Conservation (phyloP, 1,140 invertebrate species). For the Probaryconus sp. region DNA sequence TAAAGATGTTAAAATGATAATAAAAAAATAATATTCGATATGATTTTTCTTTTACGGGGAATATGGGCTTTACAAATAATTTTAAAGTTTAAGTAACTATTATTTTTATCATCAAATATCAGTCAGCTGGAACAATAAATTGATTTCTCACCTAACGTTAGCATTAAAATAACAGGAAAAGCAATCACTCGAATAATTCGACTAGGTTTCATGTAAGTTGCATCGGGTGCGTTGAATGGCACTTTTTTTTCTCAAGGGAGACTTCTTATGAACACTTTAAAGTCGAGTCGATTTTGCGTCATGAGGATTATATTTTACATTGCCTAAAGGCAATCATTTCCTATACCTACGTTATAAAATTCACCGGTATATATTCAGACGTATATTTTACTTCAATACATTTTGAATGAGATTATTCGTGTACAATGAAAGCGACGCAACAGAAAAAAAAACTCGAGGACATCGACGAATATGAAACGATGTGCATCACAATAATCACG, state of each 20-base stretch:
- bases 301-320: slow-evolving; percentile 50
- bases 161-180: slow-evolving; percentile 13
- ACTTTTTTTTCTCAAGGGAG: slow-evolving; percentile 57
- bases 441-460: too few species aligned
- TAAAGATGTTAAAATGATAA: too few species aligned
- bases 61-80: too few species aligned
- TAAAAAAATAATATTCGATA: too few species aligned
- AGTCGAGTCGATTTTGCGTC: slow-evolving; percentile 50
- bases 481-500: too few species aligned
- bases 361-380: slow-evolving; percentile 1
- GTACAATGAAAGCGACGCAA: too few species aligned
- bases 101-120: background rate
- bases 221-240: slow-evolving; percentile 9
- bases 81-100: too few species aligned
- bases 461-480: too few species aligned
- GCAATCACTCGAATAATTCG: slow-evolving; percentile 6
- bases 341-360: slow-evolving; percentile 4
- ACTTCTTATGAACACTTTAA: slow-evolving; percentile 48
- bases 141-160: slow-evolving; percentile 15
- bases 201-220: slow-evolving; percentile 9
- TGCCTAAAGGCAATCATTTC: slow-evolving; percentile 6
- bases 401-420: background rate
- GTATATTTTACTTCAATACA: background rate
- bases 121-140: slow-evolving; percentile 5
- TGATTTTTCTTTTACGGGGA: too few species aligned